Conservation (phyloP, 2,113 vertebrate species). For the Dendropsophus ebraccatus region DNA sequence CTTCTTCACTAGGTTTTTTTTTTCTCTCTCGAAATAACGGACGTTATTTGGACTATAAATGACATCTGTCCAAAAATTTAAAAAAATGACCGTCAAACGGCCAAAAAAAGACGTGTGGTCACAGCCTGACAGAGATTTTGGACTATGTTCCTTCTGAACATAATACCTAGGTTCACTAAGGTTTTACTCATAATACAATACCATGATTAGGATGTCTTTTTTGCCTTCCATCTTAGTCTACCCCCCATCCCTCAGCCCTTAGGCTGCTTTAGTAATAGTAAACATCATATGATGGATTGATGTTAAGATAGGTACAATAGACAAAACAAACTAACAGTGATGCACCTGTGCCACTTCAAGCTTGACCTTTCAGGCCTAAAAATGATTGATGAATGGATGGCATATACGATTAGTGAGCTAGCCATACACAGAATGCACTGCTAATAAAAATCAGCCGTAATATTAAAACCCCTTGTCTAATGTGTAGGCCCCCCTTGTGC, state of each 20-base stretch:
- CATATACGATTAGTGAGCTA: neutral
- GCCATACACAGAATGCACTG: neutral
- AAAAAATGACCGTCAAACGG: too few species aligned
- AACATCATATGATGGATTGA: conserved; percentile 52
- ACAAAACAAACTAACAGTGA: conserved; percentile 45
- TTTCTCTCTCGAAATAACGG: too few species aligned
- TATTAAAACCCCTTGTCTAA: neutral
- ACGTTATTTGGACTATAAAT: too few species aligned
- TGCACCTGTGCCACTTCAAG: conserved; percentile 52
- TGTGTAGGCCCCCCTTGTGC: neutral
- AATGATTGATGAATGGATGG: neutral
- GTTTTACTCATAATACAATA: neutral
- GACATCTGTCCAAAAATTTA: too few species aligned
- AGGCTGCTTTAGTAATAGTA: conserved; percentile 34
- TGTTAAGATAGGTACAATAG: conserved; percentile 49
- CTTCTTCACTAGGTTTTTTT: too few species aligned
- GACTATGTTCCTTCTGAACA: neutral
- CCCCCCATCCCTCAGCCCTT: neutral
- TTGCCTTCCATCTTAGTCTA: neutral
- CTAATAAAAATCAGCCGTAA: neutral
- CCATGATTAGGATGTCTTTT: neutral
- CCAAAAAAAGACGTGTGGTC: too few species aligned
- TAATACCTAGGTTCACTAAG: neutral
- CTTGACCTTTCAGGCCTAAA: conserved; percentile 33
- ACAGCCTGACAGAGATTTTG: neutral